Evolutionary conservation across 2,888 invertebrate species (phyloP), one percentile per base, ranked within the genome.

Genomic region (Cheilosia variabilis): DNA sequence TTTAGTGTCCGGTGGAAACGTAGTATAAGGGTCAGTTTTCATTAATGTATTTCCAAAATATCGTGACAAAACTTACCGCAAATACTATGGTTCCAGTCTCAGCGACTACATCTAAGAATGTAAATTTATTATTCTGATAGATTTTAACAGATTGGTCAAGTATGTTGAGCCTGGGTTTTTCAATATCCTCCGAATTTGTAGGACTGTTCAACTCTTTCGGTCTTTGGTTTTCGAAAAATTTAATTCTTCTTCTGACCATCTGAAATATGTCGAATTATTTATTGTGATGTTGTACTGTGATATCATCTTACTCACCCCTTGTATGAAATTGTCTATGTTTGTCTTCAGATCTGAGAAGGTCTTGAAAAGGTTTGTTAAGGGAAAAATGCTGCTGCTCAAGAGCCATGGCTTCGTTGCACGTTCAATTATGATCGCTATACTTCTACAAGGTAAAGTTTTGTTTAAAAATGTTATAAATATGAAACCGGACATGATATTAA

Each of bases 91-190:
- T 75, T 19, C 87, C 87, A 0, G 87, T 73, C 57, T 89, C 88
- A 10, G 37, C 52, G 15, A 87, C 53, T 0, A 89, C 66, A 10
- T 89, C 88, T 1, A 88, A 34, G 6, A 81, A 58, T 19, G 86
- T 69, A 17, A 88, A 75, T 62, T 82, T 77, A 31, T 87, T 63
- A 13, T 69, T 57, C 9, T 78, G 87, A 57, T 87, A 82, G 0
- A 84, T 50, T 72, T 87, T 62, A 24, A 89, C 82, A 1, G 84
- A 87, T 17, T 87, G 87, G 17, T 89, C 88, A 19, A 88, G 76
- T 34, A 88, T 88, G 13, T 87, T 88, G 0, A 78, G 77, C 4
- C 86, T 82, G 0, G 24, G 15, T 37, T 86, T 88, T 27, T 78
- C 73, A 1, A 87, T 24, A 15, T 47, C 4, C 4, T 6, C n/a